phyloP scores from a whole-genome alignment of 2,888 invertebrate species.

The Rhagium mordax region DNA sequence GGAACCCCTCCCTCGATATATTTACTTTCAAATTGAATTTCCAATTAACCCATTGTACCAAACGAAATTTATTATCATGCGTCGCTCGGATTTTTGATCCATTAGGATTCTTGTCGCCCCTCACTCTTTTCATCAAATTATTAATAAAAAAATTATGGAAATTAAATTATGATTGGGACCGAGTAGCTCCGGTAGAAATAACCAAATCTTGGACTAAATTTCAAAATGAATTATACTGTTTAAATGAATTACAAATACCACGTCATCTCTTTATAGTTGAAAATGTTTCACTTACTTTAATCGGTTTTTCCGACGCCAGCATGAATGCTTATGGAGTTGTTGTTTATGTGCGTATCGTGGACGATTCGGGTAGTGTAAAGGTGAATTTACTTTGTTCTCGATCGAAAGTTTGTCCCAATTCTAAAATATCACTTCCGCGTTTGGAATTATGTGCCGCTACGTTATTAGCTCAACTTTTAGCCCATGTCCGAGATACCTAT shows the following conservation, averaged over 20 bases:
- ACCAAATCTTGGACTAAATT: background rate
- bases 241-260: background rate
- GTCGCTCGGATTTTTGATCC: slow-evolving; percentile 37
- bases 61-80: background rate
- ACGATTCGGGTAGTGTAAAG: background rate
- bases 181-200: background rate
- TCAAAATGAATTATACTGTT: background rate
- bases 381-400: background rate
- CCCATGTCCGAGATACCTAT: background rate
- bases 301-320: background rate
- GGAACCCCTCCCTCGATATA: background rate
- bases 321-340: background rate
- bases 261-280: background rate
- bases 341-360: background rate
- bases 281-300: background rate
- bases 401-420: background rate
- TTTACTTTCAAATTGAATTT: background rate
- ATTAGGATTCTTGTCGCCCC: slow-evolving; percentile 29
- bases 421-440: slow-evolving; percentile 1
- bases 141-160: slow-evolving; percentile 21
- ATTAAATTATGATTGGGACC: slow-evolving; percentile 13
- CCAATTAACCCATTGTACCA: background rate
- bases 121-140: slow-evolving; percentile 29
- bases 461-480: background rate
- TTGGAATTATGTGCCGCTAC: slow-evolving; percentile 6